Evolutionary conservation across 2,888 invertebrate genomes (phyloP).

Genomic region (Acrocyrtus sp.): DNA sequence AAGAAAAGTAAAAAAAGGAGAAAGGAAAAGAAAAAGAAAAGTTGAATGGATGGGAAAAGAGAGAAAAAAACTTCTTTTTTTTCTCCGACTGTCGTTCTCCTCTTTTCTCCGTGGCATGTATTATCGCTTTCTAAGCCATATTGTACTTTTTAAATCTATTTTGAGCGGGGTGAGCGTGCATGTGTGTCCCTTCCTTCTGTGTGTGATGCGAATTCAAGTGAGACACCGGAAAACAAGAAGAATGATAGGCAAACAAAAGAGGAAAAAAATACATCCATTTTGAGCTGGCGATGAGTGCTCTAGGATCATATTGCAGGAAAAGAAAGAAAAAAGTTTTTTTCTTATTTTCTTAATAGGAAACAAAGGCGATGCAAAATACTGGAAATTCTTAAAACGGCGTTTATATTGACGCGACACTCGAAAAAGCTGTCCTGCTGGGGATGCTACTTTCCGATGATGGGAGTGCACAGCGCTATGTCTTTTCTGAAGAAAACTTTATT

Average conservation of each 20-base stretch:
- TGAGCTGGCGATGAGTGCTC: no score
- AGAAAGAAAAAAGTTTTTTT: no score
- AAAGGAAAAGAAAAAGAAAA: slow-evolving; percentile 18
- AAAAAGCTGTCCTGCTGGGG: no score
- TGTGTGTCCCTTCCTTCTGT: background rate
- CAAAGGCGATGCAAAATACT: no score
- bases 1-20: slow-evolving; percentile 1
- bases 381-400: no score
- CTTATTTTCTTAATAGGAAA: no score
- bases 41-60: slow-evolving; percentile 15
- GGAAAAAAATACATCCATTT: background rate
- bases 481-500: no score
- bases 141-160: slow-evolving; percentile 17
- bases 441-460: no score
- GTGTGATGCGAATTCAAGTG: slow-evolving; percentile 21
- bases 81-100: slow-evolving; percentile 10
- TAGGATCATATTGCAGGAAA: no score
- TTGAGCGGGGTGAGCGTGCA: background rate
- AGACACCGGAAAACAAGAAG: background rate
- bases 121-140: background rate
- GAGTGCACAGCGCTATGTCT: no score
- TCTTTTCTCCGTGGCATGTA: slow-evolving; percentile 7
- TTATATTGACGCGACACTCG: no score
- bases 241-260: background rate
- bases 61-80: slow-evolving; percentile 14